Percentiles rank a stretch among this genome's conserved stretches.
phyloP scores from a whole-genome alignment of 2,113 vertebrate genomes.

The Electrona antarctica region DNA sequence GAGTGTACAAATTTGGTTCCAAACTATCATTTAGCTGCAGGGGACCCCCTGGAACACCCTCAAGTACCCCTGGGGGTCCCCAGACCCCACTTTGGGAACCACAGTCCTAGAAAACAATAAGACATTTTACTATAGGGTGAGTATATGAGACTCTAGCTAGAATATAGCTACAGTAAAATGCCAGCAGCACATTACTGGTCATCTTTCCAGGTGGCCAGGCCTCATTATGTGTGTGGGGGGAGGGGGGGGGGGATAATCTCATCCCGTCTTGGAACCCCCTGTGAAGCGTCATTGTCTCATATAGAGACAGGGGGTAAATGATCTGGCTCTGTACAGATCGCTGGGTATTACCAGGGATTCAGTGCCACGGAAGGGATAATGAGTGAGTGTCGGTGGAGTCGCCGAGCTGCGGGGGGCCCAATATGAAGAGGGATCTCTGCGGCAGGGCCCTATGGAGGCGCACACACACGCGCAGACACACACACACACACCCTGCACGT shows the following conservation, averaged over 20 bases:
- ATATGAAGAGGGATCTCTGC: background rate
- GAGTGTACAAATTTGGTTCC: too few relatives aligned
- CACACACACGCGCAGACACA: too few relatives aligned
- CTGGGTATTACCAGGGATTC: conserved; percentile 55
- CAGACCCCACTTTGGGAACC: too few relatives aligned
- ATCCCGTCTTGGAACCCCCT: background rate
- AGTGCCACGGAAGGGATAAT: conserved; percentile 44
- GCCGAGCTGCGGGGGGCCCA: background rate
- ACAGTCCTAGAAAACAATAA: too few relatives aligned
- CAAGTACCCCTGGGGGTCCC: too few relatives aligned
- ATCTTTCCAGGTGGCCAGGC: background rate
- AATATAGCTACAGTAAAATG: background rate
- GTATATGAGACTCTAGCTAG: too few relatives aligned
- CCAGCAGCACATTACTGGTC: background rate
- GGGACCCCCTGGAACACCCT: too few relatives aligned
- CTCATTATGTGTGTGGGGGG: background rate
- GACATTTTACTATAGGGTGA: too few relatives aligned
- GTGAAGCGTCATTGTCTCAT: conserved; percentile 31
- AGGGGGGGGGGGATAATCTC: background rate
- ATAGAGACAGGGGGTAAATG: conserved; percentile 38
- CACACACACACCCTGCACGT: too few relatives aligned
- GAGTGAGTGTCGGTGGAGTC: conserved; percentile 20
- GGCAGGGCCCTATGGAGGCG: too few relatives aligned
- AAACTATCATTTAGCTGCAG: too few relatives aligned
- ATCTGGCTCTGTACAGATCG: conserved; percentile 39